Base-by-base conservation (phyloP, 1,140 invertebrate species). In the Listronotus bonariensis region DNA sequence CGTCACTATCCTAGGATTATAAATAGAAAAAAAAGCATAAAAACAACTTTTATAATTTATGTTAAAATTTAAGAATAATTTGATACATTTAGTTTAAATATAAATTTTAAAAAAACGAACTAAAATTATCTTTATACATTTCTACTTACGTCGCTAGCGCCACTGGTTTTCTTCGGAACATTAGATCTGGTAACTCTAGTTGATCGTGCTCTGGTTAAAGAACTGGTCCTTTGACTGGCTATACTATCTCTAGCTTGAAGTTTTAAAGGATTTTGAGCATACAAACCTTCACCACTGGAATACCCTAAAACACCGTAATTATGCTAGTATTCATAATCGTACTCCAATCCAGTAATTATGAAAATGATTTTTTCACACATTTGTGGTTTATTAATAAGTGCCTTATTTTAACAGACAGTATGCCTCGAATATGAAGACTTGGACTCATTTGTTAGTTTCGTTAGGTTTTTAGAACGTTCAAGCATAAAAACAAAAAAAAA, bases 271-370 rank as follows among this genome's bases (percentile, higher is more conserved):
- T 76, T 72, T 14, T 75, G 71, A 18, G 63, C 53, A 57, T 56
- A 80, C 14, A 84, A 60, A 18, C 81, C 82, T 71, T 89, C 87
- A 7, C 86, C 84, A 71, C 87, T 88, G 38, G 85, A 87, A 68
- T 88, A 88, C 17, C 75, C 75, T 60, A 11, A 36, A 20, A 26
- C 20, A 26, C 20, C 1, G 20, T 26, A 26, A 26, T 26, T 3
- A 26, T 26, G 20, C n/a, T n/a, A n/a, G n/a, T n/a, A n/a, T n/a
- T n/a, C n/a, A n/a, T n/a, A n/a, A n/a, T n/a, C n/a, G n/a, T n/a
- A n/a, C n/a, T n/a, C n/a, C n/a, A n/a, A n/a, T n/a, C n/a, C n/a
- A n/a, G n/a, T n/a, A n/a, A n/a, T n/a, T n/a, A n/a, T n/a, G n/a
- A n/a, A n/a, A n/a, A n/a, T n/a, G n/a, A n/a, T n/a, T n/a, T n/a